Conservation (phyloP, 1,140 invertebrate genomes). For the Antheraea mylitta region DNA sequence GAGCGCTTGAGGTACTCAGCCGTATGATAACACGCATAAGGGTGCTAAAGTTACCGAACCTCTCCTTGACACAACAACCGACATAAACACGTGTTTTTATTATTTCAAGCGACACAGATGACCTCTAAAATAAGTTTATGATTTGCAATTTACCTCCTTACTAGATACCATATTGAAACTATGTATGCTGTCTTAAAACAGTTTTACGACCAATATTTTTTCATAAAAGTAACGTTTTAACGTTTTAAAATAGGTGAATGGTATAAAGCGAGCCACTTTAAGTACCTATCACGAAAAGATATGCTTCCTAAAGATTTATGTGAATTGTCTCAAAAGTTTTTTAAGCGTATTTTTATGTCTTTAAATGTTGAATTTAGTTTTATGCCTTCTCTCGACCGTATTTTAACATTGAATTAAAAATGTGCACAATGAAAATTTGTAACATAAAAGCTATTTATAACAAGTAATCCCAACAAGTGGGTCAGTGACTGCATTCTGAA, state of each 20-base stretch:
- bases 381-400: constrained; percentile 16
- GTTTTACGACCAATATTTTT: constrained; percentile 1
- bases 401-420: constrained; percentile 14
- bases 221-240: constrained; percentile 3
- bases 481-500: not conserved
- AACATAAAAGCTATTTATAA: not conserved
- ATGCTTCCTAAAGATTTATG: constrained; percentile 26
- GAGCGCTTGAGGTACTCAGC: too few relatives aligned
- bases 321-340: constrained; percentile 20
- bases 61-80: too few relatives aligned
- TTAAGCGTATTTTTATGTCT: constrained; percentile 27
- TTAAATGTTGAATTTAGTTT: constrained; percentile 26
- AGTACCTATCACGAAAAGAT: constrained; percentile 21
- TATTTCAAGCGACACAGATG: not conserved
- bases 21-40: too few relatives aligned
- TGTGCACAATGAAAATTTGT: not conserved
- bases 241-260: not conserved
- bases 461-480: not conserved
- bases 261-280: constrained; percentile 10
- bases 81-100: too few relatives aligned
- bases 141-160: not conserved
- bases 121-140: not conserved
- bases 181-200: not conserved
- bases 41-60: too few relatives aligned
- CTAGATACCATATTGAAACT: not conserved